phyloP scores from a whole-genome alignment of 2,888 invertebrate genomes.

The Apamea sordens region DNA sequence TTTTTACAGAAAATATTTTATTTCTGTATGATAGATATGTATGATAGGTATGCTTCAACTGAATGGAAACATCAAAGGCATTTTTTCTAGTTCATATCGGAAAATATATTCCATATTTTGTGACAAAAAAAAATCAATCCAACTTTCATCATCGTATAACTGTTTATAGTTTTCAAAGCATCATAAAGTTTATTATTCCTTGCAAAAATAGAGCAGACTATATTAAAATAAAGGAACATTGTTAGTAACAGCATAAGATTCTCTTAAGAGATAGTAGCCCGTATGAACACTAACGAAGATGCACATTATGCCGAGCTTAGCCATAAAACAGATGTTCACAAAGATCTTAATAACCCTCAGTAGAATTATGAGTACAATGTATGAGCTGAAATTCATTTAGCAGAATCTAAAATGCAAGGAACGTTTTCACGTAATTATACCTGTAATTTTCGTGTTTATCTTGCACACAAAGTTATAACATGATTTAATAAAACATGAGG shows the following conservation, averaged over 20 bases:
- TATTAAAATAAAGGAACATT: slow-evolving; percentile 27
- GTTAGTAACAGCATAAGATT: slow-evolving; percentile 36
- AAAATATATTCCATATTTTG: neutral
- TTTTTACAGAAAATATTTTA: neutral
- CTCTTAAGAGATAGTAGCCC: slow-evolving; percentile 17
- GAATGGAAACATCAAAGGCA: neutral
- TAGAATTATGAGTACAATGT: slow-evolving; percentile 37
- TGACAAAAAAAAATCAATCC: neutral
- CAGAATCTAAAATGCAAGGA: slow-evolving; percentile 34
- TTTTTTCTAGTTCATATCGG: neutral
- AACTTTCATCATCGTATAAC: slow-evolving; percentile 1
- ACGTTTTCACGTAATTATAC: slow-evolving; percentile 4
- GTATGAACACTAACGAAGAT: slow-evolving; percentile 43
- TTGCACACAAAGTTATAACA: neutral
- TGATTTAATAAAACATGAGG: neutral
- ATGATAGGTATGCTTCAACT: too few relatives aligned
- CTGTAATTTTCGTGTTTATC: neutral
- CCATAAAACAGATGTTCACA: slow-evolving; percentile 42
- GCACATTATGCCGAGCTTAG: slow-evolving; percentile 32
- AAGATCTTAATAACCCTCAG: slow-evolving; percentile 43
- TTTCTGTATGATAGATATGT: neutral
- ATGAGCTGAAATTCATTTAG: slow-evolving; percentile 29
- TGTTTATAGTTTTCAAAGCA: neutral
- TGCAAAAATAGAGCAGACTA: slow-evolving; percentile 4
- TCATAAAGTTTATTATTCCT: slow-evolving; percentile 18